A percentile compares a stretch with the other conserved stretches of the same genome.
Evolutionary conservation across 2,888 invertebrate genomes (phyloP).

Genomic region (Aporophyla lueneburgensis): DNA sequence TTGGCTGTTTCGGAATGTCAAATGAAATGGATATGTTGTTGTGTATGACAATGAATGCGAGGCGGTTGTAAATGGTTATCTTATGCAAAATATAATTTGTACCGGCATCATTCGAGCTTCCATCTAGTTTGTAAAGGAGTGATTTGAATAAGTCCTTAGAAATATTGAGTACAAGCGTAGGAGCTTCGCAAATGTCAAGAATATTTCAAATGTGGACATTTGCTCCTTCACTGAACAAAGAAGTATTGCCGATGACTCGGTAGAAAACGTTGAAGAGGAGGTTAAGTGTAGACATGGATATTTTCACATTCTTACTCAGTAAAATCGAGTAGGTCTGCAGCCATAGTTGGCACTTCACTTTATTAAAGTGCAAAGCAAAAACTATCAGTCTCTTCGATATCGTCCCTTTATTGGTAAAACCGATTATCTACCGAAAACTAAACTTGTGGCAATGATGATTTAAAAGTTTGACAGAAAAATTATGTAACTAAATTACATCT

Average conservation of each 20-base stretch:
- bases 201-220: not conserved
- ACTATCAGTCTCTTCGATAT: not conserved
- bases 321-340: not conserved
- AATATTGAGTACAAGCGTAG: not conserved
- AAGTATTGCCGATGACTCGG: not conserved
- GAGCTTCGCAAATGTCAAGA: not conserved
- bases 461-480: too few relatives aligned
- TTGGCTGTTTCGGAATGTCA: conserved; percentile 31
- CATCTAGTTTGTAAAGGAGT: not conserved
- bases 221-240: not conserved
- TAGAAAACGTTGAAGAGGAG: not conserved
- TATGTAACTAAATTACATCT: too few relatives aligned
- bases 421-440: too few relatives aligned
- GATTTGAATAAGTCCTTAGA: not conserved
- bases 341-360: not conserved
- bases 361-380: not conserved
- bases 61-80: conserved; percentile 18
- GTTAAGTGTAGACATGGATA: not conserved
- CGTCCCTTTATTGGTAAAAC: too few relatives aligned
- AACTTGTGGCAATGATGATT: too few relatives aligned
- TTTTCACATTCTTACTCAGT: not conserved
- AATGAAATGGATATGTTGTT: conserved; percentile 25
- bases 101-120: not conserved
- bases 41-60: not conserved
- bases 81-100: conserved; percentile 8